These are phyloP conservation scores for Helicoverpa zea DNA, from an alignment of 1,140 invertebrate genomes.

Conservation along the genomic window DNA sequence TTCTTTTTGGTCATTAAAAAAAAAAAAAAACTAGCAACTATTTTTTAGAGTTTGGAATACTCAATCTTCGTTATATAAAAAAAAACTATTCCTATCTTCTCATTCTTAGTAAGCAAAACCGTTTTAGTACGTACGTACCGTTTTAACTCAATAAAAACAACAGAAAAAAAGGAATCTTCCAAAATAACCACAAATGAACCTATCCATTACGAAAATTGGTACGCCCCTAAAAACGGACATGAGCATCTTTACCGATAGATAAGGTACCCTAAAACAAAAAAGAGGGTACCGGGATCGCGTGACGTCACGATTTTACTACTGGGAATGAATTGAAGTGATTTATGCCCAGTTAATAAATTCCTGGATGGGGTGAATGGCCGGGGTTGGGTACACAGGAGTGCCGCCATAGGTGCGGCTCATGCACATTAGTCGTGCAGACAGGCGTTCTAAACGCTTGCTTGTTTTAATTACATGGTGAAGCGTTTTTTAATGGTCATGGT, in stretches of 20 bases:
- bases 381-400: constrained; percentile 56
- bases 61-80: neutral
- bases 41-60: neutral
- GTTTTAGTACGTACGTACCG: no score
- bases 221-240: constrained; percentile 10
- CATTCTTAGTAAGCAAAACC: no score
- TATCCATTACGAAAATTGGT: constrained; percentile 41
- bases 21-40: neutral
- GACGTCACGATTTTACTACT: constrained; percentile 67
- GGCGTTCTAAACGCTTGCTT: constrained; percentile 12
- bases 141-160: neutral
- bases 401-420: constrained; percentile 56
- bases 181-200: constrained; percentile 29
- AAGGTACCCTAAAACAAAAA: constrained; percentile 44
- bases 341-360: constrained; percentile 80
- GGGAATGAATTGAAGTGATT: constrained; percentile 78
- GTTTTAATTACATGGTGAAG: neutral
- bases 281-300: constrained; percentile 64
- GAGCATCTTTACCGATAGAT: constrained; percentile 19
- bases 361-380: constrained; percentile 62
- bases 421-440: constrained; percentile 32
- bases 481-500: neutral
- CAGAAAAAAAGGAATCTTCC: neutral
- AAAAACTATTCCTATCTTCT: neutral
- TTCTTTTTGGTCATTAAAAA: neutral